phyloP scores from a whole-genome alignment of 2,888 invertebrate species.

The Andrena bucephala region DNA sequence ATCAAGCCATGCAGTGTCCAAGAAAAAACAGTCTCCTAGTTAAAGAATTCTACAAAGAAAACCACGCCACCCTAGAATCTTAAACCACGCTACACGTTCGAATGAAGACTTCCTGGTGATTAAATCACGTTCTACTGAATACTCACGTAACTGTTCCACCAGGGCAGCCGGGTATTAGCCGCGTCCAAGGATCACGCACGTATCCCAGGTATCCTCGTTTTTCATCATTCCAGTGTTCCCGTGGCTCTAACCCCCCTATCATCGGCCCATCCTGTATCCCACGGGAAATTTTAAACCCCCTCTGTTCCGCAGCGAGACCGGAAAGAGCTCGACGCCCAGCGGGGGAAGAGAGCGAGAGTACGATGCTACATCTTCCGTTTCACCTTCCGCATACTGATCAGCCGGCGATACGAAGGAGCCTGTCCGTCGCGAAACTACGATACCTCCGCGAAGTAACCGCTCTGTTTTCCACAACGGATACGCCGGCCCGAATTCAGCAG shows the following conservation, averaged over 20 bases:
- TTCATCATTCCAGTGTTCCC: constrained; percentile 35
- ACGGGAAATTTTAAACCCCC: constrained; percentile 72
- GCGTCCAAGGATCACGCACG: constrained; percentile 47
- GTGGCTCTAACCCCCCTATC: constrained; percentile 42
- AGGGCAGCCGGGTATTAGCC: constrained; percentile 23
- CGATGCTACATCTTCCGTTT: constrained; percentile 48
- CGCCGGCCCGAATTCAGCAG: constrained; percentile 39
- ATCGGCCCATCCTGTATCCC: constrained; percentile 67
- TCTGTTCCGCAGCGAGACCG: constrained; percentile 18
- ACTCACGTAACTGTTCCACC: constrained; percentile 49
- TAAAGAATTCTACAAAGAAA: not conserved
- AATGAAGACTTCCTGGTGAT: not conserved
- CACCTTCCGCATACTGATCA: constrained; percentile 56
- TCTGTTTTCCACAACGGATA: constrained; percentile 38
- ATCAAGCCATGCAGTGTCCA: too few species aligned
- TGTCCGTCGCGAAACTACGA: constrained; percentile 15
- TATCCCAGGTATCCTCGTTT: constrained; percentile 52
- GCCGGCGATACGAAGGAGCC: constrained; percentile 21
- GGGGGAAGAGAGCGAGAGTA: constrained; percentile 19
- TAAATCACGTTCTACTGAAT: not conserved
- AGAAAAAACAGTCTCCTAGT: too few species aligned
- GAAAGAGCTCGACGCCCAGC: constrained; percentile 17
- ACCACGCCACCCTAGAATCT: not conserved
- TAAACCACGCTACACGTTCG: too few species aligned
- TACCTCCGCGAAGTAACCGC: constrained; percentile 14